Evolutionary conservation across 1,140 invertebrate species (phyloP).

Genomic region (Ips typographus): DNA sequence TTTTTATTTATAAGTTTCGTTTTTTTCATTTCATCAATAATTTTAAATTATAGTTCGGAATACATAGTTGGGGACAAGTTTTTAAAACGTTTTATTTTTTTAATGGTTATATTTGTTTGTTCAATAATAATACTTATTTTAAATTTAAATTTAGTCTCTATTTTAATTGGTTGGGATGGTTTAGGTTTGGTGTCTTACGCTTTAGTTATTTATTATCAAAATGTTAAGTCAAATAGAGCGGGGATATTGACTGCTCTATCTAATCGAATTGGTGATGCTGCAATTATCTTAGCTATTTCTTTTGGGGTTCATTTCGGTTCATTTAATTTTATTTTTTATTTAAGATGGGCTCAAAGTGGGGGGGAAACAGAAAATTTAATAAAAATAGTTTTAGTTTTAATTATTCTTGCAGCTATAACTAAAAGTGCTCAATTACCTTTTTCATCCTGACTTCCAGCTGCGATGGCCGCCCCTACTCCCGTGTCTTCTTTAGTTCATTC

Average conservation of each 20-base stretch:
- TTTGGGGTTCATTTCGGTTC: conserved; percentile 53
- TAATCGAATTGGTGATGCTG: conserved; percentile 64
- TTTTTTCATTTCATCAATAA: conserved; percentile 63
- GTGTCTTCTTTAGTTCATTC: conserved; percentile 74
- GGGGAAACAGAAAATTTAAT: conserved; percentile 29
- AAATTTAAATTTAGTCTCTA: conserved; percentile 65
- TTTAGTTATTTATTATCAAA: conserved; percentile 68
- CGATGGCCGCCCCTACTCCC: conserved; percentile 69
- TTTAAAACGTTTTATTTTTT: conserved; percentile 59
- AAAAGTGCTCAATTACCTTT: conserved; percentile 76
- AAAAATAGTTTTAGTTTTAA: conserved; percentile 53
- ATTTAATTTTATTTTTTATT: conserved; percentile 51
- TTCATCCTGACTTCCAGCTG: conserved; percentile 67
- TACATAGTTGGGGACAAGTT: conserved; percentile 56
- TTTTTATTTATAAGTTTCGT: conserved; percentile 61
- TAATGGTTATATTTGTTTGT: conserved; percentile 65
- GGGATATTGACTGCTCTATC: conserved; percentile 63
- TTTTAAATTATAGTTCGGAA: conserved; percentile 60
- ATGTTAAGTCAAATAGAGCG: conserved; percentile 60
- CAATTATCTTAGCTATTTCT: conserved; percentile 58
- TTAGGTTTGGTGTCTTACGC: conserved; percentile 67
- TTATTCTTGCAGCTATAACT: conserved; percentile 62
- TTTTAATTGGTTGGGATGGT: conserved; percentile 70
- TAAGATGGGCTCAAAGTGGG: conserved; percentile 29
- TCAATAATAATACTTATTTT: conserved; percentile 71